Percentiles rank a stretch among this genome's conserved stretches.
These are phyloP conservation scores for Allacma fusca DNA, from an alignment of 2,888 invertebrate genomes.

Conservation along the genomic window DNA sequence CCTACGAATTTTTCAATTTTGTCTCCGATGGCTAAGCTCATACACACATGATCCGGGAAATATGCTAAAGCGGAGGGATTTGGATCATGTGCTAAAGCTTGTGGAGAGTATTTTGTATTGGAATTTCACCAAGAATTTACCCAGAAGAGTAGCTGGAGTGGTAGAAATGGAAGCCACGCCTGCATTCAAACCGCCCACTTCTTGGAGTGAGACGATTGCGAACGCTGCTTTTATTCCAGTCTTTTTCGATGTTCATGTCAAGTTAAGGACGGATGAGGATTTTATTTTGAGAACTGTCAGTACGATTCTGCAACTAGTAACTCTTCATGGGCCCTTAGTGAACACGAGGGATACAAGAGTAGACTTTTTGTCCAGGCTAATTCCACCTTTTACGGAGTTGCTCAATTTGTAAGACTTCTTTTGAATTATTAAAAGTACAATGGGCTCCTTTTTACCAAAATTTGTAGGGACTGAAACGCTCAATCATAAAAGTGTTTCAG, in stretches of 20 bases:
- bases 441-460: too few species aligned
- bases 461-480: too few species aligned
- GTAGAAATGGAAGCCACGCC: slow-evolving; percentile 57
- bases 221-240: slow-evolving; percentile 56
- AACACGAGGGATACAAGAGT: slow-evolving; percentile 66
- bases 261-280: slow-evolving; percentile 78
- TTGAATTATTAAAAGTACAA: too few species aligned
- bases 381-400: slow-evolving; percentile 57
- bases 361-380: slow-evolving; percentile 68
- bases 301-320: slow-evolving; percentile 82
- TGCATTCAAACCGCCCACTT: slow-evolving; percentile 58
- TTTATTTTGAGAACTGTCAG: slow-evolving; percentile 80
- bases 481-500: too few species aligned
- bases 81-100: slow-evolving; percentile 57
- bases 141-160: slow-evolving; percentile 58
- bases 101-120: slow-evolving; percentile 58
- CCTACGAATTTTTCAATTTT: slow-evolving; percentile 80
- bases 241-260: slow-evolving; percentile 72
- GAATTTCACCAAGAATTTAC: slow-evolving; percentile 59
- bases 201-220: slow-evolving; percentile 55
- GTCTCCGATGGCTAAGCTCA: slow-evolving; percentile 62
- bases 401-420: slow-evolving; percentile 54
- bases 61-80: slow-evolving; percentile 46
- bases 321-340: slow-evolving; percentile 72
- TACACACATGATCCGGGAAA: slow-evolving; percentile 48